phyloP scores from a whole-genome alignment of 2,113 vertebrate genomes.

The Lophius piscatorius region DNA sequence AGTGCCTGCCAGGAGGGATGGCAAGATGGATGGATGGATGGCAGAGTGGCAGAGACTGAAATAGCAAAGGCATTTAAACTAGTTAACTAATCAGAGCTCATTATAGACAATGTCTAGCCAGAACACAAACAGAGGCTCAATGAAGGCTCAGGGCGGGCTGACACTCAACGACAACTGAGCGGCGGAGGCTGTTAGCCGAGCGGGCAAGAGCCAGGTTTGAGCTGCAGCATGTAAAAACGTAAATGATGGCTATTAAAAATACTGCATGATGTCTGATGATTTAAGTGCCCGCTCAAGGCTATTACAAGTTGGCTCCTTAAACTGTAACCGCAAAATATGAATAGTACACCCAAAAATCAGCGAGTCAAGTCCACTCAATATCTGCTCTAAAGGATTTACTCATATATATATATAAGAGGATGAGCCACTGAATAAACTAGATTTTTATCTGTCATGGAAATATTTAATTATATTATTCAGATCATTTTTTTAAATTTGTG shows the following conservation, averaged over 20 bases:
- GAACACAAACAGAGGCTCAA: conserved; percentile 79
- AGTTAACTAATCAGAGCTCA: conserved; percentile 80
- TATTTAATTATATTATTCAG: too few relatives aligned
- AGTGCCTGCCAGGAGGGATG: conserved; percentile 16
- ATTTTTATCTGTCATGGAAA: too few relatives aligned
- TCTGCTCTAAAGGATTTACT: neutral
- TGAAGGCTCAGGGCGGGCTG: conserved; percentile 60
- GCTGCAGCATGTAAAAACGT: conserved; percentile 26
- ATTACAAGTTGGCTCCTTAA: neutral
- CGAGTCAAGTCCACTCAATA: neutral
- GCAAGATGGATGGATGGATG: conserved; percentile 32
- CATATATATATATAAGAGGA: too few relatives aligned
- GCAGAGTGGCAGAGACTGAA: conserved; percentile 54
- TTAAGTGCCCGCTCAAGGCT: conserved; percentile 13
- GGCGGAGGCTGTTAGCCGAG: conserved; percentile 33
- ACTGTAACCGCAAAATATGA: conserved; percentile 20
- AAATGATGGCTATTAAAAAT: conserved; percentile 36
- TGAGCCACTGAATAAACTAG: neutral
- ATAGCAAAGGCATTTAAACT: conserved; percentile 76
- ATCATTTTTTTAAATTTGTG: too few relatives aligned
- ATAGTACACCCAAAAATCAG: neutral
- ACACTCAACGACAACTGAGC: conserved; percentile 67
- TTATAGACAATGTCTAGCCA: conserved; percentile 82
- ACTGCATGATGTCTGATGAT: conserved; percentile 11
- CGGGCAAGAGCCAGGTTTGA: conserved; percentile 4